These are phyloP conservation scores for Megalonaias nervosa DNA, from an alignment of 1,140 invertebrate species.

Conservation along the genomic window DNA sequence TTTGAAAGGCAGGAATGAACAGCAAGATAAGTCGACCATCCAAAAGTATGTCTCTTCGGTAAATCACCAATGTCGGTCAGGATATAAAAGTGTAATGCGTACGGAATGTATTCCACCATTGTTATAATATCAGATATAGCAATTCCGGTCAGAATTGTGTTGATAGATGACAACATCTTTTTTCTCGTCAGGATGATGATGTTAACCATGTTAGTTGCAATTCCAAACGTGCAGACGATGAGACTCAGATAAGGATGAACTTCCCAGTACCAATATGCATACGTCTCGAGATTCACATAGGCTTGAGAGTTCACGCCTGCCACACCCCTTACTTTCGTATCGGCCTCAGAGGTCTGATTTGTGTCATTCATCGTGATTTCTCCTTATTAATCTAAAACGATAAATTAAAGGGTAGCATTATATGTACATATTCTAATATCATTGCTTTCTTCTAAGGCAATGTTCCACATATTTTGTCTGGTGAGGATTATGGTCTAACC, in stretches of 20 bases:
- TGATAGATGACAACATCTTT: constrained; percentile 87
- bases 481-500: too few species aligned
- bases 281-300: constrained; percentile 31
- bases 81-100: constrained; percentile 77
- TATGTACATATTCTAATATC: too few species aligned
- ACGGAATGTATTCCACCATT: constrained; percentile 90
- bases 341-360: too few species aligned
- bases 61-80: constrained; percentile 23
- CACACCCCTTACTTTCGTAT: too few species aligned
- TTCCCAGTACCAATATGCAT: constrained; percentile 63
- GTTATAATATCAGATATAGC: constrained; percentile 89
- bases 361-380: too few species aligned
- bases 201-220: constrained; percentile 90
- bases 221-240: constrained; percentile 88
- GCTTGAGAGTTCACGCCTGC: neutral
- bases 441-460: too few species aligned
- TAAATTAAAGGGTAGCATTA: too few species aligned
- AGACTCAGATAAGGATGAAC: constrained; percentile 82
- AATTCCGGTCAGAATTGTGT: constrained; percentile 86
- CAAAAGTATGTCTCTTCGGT: constrained; percentile 45
- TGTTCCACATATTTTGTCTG: too few species aligned
- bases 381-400: too few species aligned
- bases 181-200: constrained; percentile 90
- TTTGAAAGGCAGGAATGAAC: constrained; percentile 77
- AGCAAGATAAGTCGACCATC: constrained; percentile 60